Conservation (phyloP, 2,888 invertebrate species). For the Drosophila fulvimacula region DNA sequence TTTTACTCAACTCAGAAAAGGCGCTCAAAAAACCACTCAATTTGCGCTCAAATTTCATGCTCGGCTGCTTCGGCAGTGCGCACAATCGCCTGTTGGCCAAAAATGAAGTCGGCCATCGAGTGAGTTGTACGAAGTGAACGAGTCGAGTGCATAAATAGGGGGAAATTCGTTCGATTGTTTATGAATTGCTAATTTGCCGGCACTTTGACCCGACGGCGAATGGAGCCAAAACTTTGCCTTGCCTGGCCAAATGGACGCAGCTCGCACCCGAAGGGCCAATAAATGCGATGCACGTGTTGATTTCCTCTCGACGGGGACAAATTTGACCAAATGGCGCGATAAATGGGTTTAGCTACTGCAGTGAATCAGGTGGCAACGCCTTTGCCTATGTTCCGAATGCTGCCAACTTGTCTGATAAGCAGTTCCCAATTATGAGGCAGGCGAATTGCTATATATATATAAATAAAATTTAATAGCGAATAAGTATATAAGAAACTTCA, state of each 20-base stretch:
- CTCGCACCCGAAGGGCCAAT: constrained; percentile 37
- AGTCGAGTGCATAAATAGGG: constrained; percentile 33
- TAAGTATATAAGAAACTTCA: no score
- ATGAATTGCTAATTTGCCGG: constrained; percentile 46
- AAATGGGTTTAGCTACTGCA: constrained; percentile 1
- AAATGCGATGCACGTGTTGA: constrained; percentile 47
- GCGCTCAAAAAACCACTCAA: not conserved
- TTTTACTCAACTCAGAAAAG: constrained; percentile 10
- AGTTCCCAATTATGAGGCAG: no score
- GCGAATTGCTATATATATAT: no score
- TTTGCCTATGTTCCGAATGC: no score
- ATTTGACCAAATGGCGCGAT: constrained; percentile 32
- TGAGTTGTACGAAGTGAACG: constrained; percentile 5
- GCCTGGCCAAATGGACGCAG: not conserved
- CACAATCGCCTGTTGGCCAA: constrained; percentile 34
- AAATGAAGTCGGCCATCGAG: constrained; percentile 3
- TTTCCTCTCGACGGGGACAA: constrained; percentile 39
- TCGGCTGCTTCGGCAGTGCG: constrained; percentile 23
- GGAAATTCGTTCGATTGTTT: constrained; percentile 39
- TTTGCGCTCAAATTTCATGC: not conserved
- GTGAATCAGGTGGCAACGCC: not conserved
- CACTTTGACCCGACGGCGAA: constrained; percentile 11
- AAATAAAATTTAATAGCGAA: no score
- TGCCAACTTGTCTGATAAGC: constrained; percentile 5
- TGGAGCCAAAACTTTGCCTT: constrained; percentile 1